Conservation (phyloP, 2,113 vertebrate genomes). For the Planiliza haematocheilus region DNA sequence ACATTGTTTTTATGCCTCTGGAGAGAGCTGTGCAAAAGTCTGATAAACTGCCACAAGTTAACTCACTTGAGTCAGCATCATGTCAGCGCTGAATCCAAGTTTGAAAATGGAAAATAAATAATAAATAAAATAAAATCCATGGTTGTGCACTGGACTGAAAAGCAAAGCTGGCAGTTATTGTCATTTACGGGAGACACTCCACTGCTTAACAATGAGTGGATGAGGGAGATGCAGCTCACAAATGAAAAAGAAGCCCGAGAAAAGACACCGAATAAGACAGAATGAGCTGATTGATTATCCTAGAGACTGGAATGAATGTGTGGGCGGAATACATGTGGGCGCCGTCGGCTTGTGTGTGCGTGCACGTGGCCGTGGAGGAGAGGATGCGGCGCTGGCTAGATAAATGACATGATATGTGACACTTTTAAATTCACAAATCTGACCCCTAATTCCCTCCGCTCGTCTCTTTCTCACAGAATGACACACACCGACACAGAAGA, state of each 20-base stretch:
- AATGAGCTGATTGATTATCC: constrained; percentile 61
- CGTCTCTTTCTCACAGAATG: constrained; percentile 42
- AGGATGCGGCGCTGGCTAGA: constrained; percentile 24
- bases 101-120: too few species aligned
- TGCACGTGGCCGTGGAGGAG: not conserved
- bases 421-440: constrained; percentile 73
- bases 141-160: not conserved
- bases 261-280: constrained; percentile 42
- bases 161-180: constrained; percentile 19
- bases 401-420: constrained; percentile 70
- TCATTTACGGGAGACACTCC: constrained; percentile 31
- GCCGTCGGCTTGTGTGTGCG: constrained; percentile 9
- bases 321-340: constrained; percentile 4
- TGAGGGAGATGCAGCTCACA: constrained; percentile 46
- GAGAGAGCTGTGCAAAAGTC: too few species aligned
- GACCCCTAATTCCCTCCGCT: constrained; percentile 66
- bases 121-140: too few species aligned
- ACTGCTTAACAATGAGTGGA: constrained; percentile 22
- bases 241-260: constrained; percentile 32
- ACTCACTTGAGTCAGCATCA: too few species aligned
- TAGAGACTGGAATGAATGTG: constrained; percentile 40
- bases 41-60: too few species aligned
- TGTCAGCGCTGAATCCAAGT: too few species aligned
- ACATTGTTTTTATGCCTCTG: too few species aligned
- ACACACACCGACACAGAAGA: constrained; percentile 31